A percentile compares a stretch with the other conserved stretches of the same genome.
These are phyloP conservation scores for Diorhabda elongata DNA, from an alignment of 1,140 invertebrate genomes.

Conservation along the genomic window DNA sequence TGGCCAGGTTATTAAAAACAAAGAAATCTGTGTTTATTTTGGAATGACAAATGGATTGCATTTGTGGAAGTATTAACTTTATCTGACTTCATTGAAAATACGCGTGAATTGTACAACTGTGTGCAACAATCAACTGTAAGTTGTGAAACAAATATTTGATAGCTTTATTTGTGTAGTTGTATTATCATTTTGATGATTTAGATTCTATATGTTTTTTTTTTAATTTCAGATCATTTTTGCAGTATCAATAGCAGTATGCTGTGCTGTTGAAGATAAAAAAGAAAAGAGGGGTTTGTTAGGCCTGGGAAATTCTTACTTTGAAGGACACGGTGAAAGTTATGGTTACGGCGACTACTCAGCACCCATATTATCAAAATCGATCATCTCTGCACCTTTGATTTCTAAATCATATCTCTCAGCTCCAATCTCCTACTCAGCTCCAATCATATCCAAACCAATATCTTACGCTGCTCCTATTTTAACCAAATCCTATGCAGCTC, in stretches of 20 bases:
- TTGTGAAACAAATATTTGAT: background rate
- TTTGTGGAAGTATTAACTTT: no score
- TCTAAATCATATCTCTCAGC: background rate
- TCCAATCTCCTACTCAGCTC: constrained; percentile 12
- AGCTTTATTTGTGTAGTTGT: background rate
- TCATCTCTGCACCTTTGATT: background rate
- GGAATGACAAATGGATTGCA: no score
- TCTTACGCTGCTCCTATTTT: constrained; percentile 21
- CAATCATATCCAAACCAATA: background rate
- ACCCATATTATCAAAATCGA: background rate
- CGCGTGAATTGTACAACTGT: background rate
- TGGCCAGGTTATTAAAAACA: no score
- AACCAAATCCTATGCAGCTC: constrained; percentile 24
- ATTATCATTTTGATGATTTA: background rate
- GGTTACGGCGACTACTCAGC: constrained; percentile 19
- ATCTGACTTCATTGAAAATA: no score
- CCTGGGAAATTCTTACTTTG: constrained; percentile 14
- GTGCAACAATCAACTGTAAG: background rate
- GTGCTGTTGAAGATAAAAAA: constrained; percentile 26
- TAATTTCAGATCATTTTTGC: constrained; percentile 24
- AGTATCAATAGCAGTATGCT: constrained; percentile 24
- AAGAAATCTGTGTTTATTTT: no score
- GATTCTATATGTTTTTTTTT: background rate
- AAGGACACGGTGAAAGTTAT: constrained; percentile 15
- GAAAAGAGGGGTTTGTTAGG: constrained; percentile 31